phyloP scores from a whole-genome alignment of 2,888 invertebrate species.

The Euclidia mi region DNA sequence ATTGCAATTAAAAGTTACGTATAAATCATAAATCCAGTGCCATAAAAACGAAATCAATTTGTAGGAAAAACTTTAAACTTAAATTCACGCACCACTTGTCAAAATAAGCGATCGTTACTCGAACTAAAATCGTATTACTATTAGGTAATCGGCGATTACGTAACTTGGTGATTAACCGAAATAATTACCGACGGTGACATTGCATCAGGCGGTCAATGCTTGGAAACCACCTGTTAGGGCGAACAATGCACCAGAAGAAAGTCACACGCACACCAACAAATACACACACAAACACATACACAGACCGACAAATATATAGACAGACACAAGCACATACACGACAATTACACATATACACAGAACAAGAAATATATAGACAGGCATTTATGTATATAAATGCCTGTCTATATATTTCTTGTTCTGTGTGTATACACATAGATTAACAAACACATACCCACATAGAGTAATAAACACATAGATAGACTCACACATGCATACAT shows the following conservation, averaged over 20 bases:
- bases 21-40: background rate
- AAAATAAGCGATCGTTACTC: constrained; percentile 20
- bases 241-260: constrained; percentile 74
- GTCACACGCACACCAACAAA: constrained; percentile 56
- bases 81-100: constrained; percentile 23
- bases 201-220: constrained; percentile 57
- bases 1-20: background rate
- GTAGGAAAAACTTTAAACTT: constrained; percentile 2
- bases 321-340: no score
- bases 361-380: no score
- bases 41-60: constrained; percentile 2
- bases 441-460: no score
- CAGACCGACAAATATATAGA: no score
- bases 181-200: constrained; percentile 56
- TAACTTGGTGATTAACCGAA: constrained; percentile 47
- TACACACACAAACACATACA: no score
- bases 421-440: no score
- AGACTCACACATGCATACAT: constrained; percentile 18
- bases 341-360: no score
- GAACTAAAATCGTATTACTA: constrained; percentile 29
- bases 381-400: no score
- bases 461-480: no score
- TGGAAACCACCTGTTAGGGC: constrained; percentile 44
- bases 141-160: constrained; percentile 46
- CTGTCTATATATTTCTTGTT: no score